Conservation (phyloP, 92 coral and sea anemone species). For the Epizoanthus ramosus region DNA sequence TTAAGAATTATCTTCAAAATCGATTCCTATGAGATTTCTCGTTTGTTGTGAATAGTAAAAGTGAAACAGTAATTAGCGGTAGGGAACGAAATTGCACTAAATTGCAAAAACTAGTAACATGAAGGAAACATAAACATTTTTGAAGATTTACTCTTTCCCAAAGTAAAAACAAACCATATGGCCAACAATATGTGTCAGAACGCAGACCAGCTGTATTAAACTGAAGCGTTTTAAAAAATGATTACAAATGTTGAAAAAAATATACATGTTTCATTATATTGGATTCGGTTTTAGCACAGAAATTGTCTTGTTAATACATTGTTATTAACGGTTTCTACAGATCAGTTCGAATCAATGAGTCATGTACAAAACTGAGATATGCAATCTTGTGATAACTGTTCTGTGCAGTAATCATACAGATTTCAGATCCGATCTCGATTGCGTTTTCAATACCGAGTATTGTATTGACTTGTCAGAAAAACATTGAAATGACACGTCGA, state of each 20-base stretch:
- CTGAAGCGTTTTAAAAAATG: neutral
- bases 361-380: neutral
- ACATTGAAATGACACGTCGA: no score
- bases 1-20: constrained; percentile 11
- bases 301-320: neutral
- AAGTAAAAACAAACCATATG: neutral
- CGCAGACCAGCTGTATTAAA: neutral
- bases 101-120: no score
- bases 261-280: neutral
- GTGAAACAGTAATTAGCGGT: neutral
- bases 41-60: neutral
- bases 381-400: neutral
- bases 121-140: no score
- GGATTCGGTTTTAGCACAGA: no score
- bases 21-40: neutral
- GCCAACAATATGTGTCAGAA: neutral
- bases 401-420: neutral
- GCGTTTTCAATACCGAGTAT: no score
- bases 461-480: no score
- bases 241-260: neutral
- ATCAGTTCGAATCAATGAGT: neutral
- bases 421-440: neutral
- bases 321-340: neutral
- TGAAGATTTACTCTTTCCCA: no score
- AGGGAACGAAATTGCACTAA: neutral